phyloP scores from a whole-genome alignment of 2,113 vertebrate species.

The Colinus virginianus region DNA sequence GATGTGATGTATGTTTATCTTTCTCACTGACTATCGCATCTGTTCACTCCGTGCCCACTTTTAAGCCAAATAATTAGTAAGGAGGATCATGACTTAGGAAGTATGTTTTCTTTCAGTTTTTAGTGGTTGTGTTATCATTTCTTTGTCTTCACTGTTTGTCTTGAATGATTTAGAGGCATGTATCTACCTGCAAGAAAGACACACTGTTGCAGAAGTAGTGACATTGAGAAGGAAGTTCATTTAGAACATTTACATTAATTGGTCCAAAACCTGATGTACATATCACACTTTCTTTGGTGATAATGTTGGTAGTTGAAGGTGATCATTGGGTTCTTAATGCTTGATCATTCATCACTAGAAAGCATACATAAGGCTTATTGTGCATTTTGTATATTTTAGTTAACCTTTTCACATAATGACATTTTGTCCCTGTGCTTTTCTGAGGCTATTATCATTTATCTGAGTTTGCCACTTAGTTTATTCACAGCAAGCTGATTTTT shows the following conservation, averaged over 20 bases:
- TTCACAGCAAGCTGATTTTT: neutral
- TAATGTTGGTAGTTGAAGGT: neutral
- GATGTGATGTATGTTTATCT: conserved; percentile 16
- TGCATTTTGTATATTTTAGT: neutral
- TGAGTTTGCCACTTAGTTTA: neutral
- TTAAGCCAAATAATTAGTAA: conserved; percentile 11
- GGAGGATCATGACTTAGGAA: conserved; percentile 1
- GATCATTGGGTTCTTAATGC: neutral
- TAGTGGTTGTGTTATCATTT: conserved; percentile 12
- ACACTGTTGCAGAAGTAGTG: neutral
- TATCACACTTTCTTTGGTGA: neutral
- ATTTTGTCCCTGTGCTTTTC: neutral
- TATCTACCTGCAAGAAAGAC: neutral
- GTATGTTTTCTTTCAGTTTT: conserved; percentile 14
- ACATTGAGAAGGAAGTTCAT: neutral
- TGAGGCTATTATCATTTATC: neutral
- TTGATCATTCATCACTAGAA: neutral
- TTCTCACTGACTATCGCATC: neutral
- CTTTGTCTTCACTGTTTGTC: neutral
- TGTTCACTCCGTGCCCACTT: neutral
- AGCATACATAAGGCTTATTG: neutral
- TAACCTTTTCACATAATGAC: neutral
- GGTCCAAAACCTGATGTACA: neutral
- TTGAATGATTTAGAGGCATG: neutral
- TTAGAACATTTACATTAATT: neutral